A percentile compares a stretch with the other conserved stretches of the same genome.
Conservation (phyloP, 2,797 vertebrate genomes). For the Coregonus suidteri region DNA sequence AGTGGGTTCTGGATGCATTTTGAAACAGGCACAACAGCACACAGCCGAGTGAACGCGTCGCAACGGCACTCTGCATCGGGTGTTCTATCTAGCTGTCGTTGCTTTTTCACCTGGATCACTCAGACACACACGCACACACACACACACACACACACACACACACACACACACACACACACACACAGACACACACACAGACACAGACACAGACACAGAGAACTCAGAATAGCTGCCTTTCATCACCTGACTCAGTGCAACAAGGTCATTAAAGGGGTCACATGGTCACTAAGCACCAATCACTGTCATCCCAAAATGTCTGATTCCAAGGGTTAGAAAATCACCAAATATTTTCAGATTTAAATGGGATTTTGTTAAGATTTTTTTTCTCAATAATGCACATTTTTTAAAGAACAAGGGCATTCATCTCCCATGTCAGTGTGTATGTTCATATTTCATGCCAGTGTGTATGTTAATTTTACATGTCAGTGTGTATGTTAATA, state of each 20-base stretch:
- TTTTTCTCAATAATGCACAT: conserved; percentile 41
- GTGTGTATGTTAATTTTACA: too few species aligned
- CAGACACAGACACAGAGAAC: not conserved
- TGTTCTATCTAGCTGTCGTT: conserved; percentile 56
- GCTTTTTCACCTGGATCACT: conserved; percentile 26
- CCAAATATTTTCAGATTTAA: not conserved
- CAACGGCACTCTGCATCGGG: conserved; percentile 32
- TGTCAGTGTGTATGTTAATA: too few species aligned
- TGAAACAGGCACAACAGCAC: conserved; percentile 75
- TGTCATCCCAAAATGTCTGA: conserved; percentile 38
- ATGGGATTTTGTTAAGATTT: not conserved
- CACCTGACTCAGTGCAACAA: conserved; percentile 33
- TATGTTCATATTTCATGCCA: conserved; percentile 47
- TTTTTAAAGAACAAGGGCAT: conserved; percentile 12
- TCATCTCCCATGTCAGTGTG: conserved; percentile 41
- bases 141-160: conserved; percentile 20
- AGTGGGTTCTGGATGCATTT: conserved; percentile 74
- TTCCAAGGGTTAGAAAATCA: too few species aligned
- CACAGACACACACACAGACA: conserved; percentile 5
- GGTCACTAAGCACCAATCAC: conserved; percentile 7
- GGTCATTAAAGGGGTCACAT: too few species aligned
- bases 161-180: conserved; percentile 12
- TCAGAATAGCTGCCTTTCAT: conserved; percentile 62
- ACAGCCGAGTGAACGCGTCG: conserved; percentile 61
- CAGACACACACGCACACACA: not conserved